phyloP scores from a whole-genome alignment of 2,113 vertebrate species.

The Nestor notabilis region DNA sequence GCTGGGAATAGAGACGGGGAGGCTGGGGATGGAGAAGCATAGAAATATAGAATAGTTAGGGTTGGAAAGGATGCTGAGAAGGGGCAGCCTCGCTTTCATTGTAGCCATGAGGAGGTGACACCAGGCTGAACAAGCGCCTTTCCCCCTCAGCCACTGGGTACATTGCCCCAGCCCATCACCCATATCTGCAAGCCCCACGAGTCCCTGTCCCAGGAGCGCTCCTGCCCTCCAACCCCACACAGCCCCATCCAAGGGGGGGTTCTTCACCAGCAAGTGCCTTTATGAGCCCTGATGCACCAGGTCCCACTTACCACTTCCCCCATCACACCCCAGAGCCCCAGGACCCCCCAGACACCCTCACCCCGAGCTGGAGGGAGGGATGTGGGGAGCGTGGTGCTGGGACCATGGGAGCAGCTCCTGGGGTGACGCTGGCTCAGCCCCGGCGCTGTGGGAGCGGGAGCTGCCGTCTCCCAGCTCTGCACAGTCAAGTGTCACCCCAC shows the following conservation, averaged over 20 bases:
- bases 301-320: neutral
- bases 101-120: neutral
- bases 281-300: neutral
- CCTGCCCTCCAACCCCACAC: fast-evolving
- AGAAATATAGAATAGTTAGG: no score
- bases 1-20: fast-evolving
- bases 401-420: neutral
- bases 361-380: neutral
- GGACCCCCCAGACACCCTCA: neutral
- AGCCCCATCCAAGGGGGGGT: neutral
- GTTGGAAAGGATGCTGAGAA: no score
- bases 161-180: neutral
- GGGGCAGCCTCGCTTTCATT: neutral
- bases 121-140: neutral
- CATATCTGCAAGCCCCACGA: fast-evolving
- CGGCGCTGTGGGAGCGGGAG: neutral
- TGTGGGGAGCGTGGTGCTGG: fast-evolving
- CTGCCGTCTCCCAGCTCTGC: neutral
- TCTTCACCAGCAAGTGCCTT: neutral
- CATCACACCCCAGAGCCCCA: neutral
- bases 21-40: neutral
- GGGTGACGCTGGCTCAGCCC: fast-evolving
- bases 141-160: fast-evolving
- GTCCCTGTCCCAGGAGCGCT: neutral
- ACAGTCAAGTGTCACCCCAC: neutral